These are phyloP conservation scores for Loriculus beryllinus DNA, from an alignment of 2,797 vertebrate genomes.

Conservation along the genomic window DNA sequence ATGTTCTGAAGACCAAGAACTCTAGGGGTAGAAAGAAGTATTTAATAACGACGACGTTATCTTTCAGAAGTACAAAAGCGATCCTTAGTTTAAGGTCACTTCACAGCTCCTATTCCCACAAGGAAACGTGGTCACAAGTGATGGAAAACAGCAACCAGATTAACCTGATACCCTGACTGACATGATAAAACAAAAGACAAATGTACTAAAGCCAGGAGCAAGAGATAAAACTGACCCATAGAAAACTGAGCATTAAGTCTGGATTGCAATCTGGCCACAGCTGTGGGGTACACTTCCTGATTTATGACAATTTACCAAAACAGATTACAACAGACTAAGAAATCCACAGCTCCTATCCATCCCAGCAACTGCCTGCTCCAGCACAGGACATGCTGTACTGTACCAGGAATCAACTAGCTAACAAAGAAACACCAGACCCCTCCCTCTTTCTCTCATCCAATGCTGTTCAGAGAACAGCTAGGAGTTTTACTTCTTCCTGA, in stretches of 20 bases:
- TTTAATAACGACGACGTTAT: not conserved
- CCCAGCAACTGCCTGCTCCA: not conserved
- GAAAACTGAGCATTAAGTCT: not conserved
- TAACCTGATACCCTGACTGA: not conserved
- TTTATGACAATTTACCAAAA: not conserved
- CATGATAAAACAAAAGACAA: not conserved
- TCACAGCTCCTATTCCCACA: not conserved
- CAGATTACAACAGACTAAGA: not conserved
- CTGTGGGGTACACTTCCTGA: not conserved
- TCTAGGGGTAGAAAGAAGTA: not conserved
- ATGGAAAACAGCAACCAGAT: not conserved
- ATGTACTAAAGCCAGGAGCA: not conserved
- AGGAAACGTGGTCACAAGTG: rapidly evolving
- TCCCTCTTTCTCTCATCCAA: not conserved
- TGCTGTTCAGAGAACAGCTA: not conserved
- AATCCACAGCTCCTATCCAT: not conserved
- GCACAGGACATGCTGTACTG: not conserved
- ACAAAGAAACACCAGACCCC: not conserved
- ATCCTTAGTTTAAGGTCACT: not conserved
- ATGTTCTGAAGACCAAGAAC: not conserved
- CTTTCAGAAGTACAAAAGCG: not conserved
- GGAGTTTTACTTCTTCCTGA: not conserved
- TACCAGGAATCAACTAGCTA: not conserved
- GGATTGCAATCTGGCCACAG: not conserved
- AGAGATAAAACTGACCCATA: not conserved